These are phyloP conservation scores for Oncorhynchus mykiss DNA, from an alignment of 2,113 vertebrate species.

Conservation along the genomic window DNA sequence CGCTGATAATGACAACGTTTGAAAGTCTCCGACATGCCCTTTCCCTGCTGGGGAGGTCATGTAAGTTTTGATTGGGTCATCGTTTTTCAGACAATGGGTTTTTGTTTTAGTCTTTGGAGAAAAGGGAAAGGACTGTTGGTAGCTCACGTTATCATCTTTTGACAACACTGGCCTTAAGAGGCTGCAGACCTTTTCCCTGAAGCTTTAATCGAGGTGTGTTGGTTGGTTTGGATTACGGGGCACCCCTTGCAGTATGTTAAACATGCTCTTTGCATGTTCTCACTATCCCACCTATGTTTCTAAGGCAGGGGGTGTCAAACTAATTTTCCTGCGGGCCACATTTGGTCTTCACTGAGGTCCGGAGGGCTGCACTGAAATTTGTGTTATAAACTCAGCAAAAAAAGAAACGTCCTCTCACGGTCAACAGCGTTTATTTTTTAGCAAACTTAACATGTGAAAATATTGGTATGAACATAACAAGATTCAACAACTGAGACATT, in stretches of 20 bases:
- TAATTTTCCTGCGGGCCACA: no score
- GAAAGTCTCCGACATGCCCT: background rate
- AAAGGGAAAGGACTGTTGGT: constrained; percentile 9
- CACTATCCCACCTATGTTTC: no score
- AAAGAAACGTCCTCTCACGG: no score
- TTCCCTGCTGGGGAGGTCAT: constrained; percentile 10
- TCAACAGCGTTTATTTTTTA: no score
- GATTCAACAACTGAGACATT: no score
- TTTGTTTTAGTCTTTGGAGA: background rate
- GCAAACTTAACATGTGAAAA: no score
- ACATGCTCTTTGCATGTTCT: background rate
- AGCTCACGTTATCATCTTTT: constrained; percentile 18
- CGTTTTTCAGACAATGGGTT: background rate
- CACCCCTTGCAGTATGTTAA: background rate
- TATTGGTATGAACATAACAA: no score
- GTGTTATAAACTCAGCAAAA: no score
- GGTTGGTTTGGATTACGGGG: constrained; percentile 21
- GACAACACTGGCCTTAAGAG: constrained; percentile 9
- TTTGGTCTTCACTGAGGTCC: no score
- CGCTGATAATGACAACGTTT: background rate
- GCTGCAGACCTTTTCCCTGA: constrained; percentile 5
- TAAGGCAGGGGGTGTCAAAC: no score
- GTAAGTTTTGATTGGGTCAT: constrained; percentile 20
- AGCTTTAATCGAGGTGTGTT: constrained; percentile 21
- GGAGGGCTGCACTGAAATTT: no score